Conservation (phyloP, 30 jellyfish, hydroid and myxozoan species). For the Aurelia aurita complex sp. Pacific region DNA sequence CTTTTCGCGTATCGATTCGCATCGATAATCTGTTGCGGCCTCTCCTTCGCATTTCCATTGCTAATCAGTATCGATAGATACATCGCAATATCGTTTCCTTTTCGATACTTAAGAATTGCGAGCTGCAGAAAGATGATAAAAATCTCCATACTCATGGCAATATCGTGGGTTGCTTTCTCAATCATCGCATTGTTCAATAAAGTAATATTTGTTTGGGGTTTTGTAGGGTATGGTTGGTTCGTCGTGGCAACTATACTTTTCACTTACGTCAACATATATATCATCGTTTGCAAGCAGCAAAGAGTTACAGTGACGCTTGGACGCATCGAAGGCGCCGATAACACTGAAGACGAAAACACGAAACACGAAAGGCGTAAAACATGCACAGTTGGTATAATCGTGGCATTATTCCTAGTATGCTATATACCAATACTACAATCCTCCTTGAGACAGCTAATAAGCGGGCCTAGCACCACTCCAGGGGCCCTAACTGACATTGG, state of each 20-base stretch:
- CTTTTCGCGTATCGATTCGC: not conserved
- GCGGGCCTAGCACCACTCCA: too few relatives aligned
- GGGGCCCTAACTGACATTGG: too few relatives aligned
- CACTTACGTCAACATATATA: not conserved
- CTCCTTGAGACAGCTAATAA: not conserved
- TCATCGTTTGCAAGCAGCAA: not conserved
- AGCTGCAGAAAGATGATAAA: not conserved
- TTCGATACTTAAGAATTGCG: not conserved
- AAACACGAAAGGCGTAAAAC: not conserved
- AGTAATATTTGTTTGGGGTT: not conserved
- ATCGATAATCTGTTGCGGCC: slow-evolving; percentile 5
- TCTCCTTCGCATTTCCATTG: not conserved
- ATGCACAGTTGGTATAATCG: not conserved
- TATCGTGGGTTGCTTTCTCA: not conserved
- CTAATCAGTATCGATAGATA: not conserved
- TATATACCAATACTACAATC: not conserved
- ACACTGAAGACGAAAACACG: not conserved
- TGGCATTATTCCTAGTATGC: not conserved
- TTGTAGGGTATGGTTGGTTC: not conserved
- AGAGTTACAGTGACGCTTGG: not conserved
- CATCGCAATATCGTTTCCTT: not conserved
- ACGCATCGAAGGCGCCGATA: not conserved
- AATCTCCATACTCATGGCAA: not conserved
- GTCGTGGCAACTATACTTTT: not conserved
- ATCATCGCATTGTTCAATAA: not conserved